Conservation (phyloP, 2,888 invertebrate species). For the Eilema sororculum region DNA sequence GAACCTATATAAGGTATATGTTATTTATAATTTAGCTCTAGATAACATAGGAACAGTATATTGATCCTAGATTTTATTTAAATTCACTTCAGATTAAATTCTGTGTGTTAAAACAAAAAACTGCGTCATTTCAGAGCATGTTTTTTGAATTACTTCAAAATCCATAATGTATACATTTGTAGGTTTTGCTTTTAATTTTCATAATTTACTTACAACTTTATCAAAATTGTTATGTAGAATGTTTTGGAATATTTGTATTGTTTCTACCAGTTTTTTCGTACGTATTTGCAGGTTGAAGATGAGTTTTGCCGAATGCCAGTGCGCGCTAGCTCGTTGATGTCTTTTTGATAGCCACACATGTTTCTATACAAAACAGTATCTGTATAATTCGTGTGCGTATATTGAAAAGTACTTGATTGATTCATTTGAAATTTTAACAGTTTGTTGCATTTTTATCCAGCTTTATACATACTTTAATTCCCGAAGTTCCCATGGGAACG, state of each 20-base stretch:
- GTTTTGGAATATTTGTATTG: no score
- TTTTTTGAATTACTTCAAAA: no score
- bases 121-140: no score
- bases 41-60: no score
- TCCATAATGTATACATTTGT: not conserved
- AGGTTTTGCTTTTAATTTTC: not conserved
- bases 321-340: constrained; percentile 66
- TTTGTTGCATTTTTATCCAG: not conserved
- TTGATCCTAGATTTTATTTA: no score
- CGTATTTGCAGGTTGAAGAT: not conserved
- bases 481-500: not conserved
- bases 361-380: not conserved
- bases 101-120: no score
- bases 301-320: constrained; percentile 13
- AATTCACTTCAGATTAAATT: no score
- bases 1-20: no score
- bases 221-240: no score
- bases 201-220: not conserved
- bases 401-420: not conserved
- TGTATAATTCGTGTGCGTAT: not conserved
- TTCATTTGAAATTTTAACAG: not conserved
- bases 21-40: no score
- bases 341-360: constrained; percentile 63
- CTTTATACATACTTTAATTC: not conserved
- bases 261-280: not conserved